These are phyloP conservation scores for Endomychus coccineus DNA, from an alignment of 2,888 invertebrate genomes.

Conservation along the genomic window DNA sequence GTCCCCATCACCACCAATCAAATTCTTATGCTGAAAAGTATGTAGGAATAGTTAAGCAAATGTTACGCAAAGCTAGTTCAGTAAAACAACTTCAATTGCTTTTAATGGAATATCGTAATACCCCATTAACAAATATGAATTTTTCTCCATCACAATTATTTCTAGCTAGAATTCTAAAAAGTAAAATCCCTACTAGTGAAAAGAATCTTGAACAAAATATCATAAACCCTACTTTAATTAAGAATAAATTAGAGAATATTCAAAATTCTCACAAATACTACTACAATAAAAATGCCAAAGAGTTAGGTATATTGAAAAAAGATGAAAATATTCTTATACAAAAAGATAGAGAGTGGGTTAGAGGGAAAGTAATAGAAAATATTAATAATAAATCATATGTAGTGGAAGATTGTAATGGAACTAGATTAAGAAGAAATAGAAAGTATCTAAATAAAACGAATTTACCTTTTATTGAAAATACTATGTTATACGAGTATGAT, in stretches of 20 bases:
- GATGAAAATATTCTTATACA: constrained; percentile 4
- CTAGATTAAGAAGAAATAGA: too few relatives aligned
- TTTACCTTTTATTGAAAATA: too few relatives aligned
- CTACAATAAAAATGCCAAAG: constrained; percentile 5
- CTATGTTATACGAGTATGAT: too few relatives aligned
- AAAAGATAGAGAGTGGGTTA: constrained; percentile 2
- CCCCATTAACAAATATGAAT: background rate
- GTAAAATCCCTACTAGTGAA: constrained; percentile 2
- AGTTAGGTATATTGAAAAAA: background rate
- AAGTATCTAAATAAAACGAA: too few relatives aligned
- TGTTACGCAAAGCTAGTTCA: constrained; percentile 5
- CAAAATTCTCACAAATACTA: constrained; percentile 5
- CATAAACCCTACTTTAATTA: background rate
- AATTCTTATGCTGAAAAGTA: constrained; percentile 4
- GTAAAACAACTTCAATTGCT: constrained; percentile 1
- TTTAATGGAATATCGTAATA: constrained; percentile 7
- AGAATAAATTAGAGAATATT: constrained; percentile 1
- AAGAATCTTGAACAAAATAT: background rate
- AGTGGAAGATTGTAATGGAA: constrained; percentile 5
- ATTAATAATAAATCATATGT: constrained; percentile 1
- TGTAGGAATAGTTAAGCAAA: background rate
- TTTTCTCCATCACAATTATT: constrained; percentile 5
- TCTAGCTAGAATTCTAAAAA: background rate
- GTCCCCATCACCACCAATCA: constrained; percentile 8
- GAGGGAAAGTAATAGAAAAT: constrained; percentile 1